A percentile compares a stretch with the other conserved stretches of the same genome.
Conservation (phyloP, 1,140 invertebrate genomes). For the Lepidurus packardi region DNA sequence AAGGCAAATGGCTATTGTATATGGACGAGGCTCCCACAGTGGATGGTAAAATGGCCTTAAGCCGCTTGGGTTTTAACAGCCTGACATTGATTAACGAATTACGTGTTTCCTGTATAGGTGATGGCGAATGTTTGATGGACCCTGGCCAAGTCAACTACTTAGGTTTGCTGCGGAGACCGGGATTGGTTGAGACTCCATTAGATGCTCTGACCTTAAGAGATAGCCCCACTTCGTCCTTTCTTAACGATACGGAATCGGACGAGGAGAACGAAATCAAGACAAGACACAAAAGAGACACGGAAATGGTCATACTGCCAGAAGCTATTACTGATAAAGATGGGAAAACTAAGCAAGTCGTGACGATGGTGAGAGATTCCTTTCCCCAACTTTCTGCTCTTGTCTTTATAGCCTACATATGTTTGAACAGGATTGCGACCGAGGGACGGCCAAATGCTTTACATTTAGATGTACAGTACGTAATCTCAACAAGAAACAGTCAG, state of each 20-base stretch:
- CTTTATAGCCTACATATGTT: neutral
- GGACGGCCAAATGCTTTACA: slow-evolving; percentile 77
- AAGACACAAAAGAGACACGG: slow-evolving; percentile 59
- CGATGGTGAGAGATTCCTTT: slow-evolving; percentile 56
- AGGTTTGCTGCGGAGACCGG: slow-evolving; percentile 53
- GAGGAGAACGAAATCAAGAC: slow-evolving; percentile 33
- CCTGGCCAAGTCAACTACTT: slow-evolving; percentile 62
- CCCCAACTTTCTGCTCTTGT: neutral
- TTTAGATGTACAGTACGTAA: slow-evolving; percentile 74
- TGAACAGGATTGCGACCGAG: slow-evolving; percentile 66
- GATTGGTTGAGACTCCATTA: slow-evolving; percentile 45
- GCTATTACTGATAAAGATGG: slow-evolving; percentile 63
- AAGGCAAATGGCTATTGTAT: slow-evolving; percentile 86
- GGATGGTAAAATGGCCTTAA: slow-evolving; percentile 52
- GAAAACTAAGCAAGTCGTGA: slow-evolving; percentile 62
- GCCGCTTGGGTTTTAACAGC: neutral
- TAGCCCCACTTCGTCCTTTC: neutral
- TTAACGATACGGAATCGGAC: slow-evolving; percentile 33
- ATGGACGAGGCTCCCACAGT: slow-evolving; percentile 70
- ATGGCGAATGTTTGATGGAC: slow-evolving; percentile 57
- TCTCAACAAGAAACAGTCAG: slow-evolving; percentile 63
- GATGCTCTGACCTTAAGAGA: slow-evolving; percentile 32
- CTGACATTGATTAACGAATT: slow-evolving; percentile 37
- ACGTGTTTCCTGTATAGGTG: slow-evolving; percentile 41
- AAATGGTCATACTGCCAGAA: slow-evolving; percentile 65